These are phyloP conservation scores for Leptobrachium leishanense DNA, from an alignment of 2,113 vertebrate species.

Conservation along the genomic window DNA sequence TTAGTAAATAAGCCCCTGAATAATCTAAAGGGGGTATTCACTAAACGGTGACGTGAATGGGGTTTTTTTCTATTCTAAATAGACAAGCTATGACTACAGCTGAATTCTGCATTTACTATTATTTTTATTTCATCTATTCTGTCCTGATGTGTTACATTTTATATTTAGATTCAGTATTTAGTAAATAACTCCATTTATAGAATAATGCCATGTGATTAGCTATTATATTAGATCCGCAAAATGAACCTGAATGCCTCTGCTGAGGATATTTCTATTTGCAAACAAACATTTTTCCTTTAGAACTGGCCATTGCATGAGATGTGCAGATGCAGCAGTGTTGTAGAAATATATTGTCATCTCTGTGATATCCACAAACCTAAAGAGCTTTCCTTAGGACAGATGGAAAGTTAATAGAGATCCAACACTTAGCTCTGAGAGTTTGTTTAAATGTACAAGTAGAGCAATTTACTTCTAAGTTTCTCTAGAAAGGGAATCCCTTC, in stretches of 20 bases:
- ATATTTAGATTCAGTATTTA: too few relatives aligned
- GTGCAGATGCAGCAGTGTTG: not conserved
- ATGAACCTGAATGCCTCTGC: not conserved
- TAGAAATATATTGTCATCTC: slow-evolving; percentile 15
- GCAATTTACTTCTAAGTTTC: slow-evolving; percentile 23
- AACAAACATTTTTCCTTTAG: slow-evolving; percentile 3
- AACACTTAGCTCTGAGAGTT: slow-evolving; percentile 38
- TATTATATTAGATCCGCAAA: not conserved
- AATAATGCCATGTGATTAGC: too few relatives aligned
- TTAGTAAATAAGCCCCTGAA: too few relatives aligned
- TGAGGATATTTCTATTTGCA: slow-evolving; percentile 16
- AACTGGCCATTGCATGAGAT: slow-evolving; percentile 8
- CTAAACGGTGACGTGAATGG: too few relatives aligned
- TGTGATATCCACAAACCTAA: slow-evolving; percentile 28
- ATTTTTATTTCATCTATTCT: too few relatives aligned
- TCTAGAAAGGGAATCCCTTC: slow-evolving; percentile 13
- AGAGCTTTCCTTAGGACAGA: slow-evolving; percentile 16
- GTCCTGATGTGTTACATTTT: too few relatives aligned
- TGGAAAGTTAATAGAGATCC: slow-evolving; percentile 25
- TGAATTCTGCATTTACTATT: too few relatives aligned
- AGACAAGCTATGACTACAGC: too few relatives aligned
- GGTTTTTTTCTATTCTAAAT: too few relatives aligned
- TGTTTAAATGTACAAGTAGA: slow-evolving; percentile 34
- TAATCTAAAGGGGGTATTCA: too few relatives aligned
- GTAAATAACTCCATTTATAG: too few relatives aligned